Evolutionary conservation across 2,888 invertebrate genomes (phyloP), one percentile per base, ranked within the genome.

Genomic region (Drosophila atroscutellata): DNA sequence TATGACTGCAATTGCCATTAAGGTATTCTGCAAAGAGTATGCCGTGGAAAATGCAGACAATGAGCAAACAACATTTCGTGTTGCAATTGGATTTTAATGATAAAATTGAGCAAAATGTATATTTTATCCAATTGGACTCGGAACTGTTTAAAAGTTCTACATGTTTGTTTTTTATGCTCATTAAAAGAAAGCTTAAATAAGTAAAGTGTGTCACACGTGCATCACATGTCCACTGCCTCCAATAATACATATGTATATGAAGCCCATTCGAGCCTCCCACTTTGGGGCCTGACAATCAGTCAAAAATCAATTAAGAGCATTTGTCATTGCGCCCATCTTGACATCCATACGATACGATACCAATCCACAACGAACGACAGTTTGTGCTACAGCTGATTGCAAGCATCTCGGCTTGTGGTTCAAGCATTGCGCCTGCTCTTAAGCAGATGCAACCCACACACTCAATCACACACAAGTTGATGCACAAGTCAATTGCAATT

Each of bases 401-500:
- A 62, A 51, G 67, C 20, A 52, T 28, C 67, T 61, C 60, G 51
- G 64, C 69, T 15, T 68, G 65, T 47, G 57, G 54, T 51, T 72
- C 52, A 60, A 56, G 49, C 39, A 55, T 34, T 68, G 26, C 42
- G 11, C 30, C 36, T 47, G 61, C 61, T 50, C 32, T 54, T 36
- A 18, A 70, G 28, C 39, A 59, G 64, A 64, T 51, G 49, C 42
- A 63, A 47, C 26, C 37, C 52, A 34, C 30, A 45, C 7, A 11
- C 18, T n/a, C 56, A 34, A 51, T 28, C 62, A 47, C 60, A 69
- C 36, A 50, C 42, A 58, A 66, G 57, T 72, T 57, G 76, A 54
- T 56, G 66, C 75, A 69, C 78, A 81, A 78, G 82, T 89, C 84
- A 89, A 89, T 87, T 89, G 89, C 87, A 86, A 89, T 85, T 85